Evolutionary conservation across 2,888 invertebrate species (phyloP), one percentile per base, ranked within the genome.

Genomic region (Hirudinaria manillensis): DNA sequence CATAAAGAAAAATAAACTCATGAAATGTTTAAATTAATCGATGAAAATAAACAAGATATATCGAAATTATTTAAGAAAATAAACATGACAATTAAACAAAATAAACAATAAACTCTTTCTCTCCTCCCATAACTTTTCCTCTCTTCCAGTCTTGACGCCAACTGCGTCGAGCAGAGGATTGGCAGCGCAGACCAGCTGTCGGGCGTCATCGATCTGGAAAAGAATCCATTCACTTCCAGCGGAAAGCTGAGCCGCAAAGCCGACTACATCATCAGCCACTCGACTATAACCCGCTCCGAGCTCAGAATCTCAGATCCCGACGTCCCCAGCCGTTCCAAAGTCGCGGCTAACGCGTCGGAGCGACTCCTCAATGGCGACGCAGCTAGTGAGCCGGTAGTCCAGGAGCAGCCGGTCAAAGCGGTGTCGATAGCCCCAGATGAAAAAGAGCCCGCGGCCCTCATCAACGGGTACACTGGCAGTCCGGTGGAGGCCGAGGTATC

Each of bases 221-320:
- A 73, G 34, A 96, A 96, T 87, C 96, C 96, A 76, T 96, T 96
- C 89, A 91, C 94, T 84, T 95, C 96, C 38, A 96, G 94, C 83
- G 95, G 96, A 78, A 94, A 95, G 87, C 88, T 96, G 83, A 93
- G 93, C 83, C 89, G 92, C 81, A 93, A 96, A 87, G 95, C 96
- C 45, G 96, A 96, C 86, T 94, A 95, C 87, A 94, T 96, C 82
- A 93, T 96, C 78, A 93, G 94, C 84, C 89, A 81, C 72, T 83
- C 84, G 51, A 83, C 82, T 67, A 83, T 84, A 74, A 81, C 83
- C 66, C 80, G 83, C 70, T 82, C 82, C 79, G 81, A 81, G 77
- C 82, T 84, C 77, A 79, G 81, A 74, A 79, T 84, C 51, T 80
- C 80, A 71, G 81, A 82, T 61, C 80, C 80, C 34, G 80, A 80